Base-by-base conservation (phyloP, 2,113 vertebrate species). In the Etheostoma spectabile region DNA sequence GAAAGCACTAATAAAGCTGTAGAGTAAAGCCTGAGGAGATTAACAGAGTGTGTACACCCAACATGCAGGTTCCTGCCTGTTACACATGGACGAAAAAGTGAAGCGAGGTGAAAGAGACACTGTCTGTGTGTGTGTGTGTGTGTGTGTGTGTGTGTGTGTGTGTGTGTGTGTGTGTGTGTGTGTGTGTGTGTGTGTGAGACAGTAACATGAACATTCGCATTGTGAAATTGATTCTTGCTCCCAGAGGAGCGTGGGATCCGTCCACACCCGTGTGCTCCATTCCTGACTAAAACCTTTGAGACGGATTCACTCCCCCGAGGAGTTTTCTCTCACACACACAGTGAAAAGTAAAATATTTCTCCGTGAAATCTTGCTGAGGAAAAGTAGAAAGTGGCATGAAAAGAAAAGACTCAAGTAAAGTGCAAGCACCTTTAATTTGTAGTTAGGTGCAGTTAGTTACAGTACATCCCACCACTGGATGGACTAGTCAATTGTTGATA, bases 21-120 rank as follows among this genome's bases (percentile, higher is more conserved):
- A 69, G 70, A 82, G 70, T 76, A 82, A 85, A 85, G 80, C 83
- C 77, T 0, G 42, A 27, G 85, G 74, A 86, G 85, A 81, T 83
- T 80, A 89, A 38, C 35, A 1, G 24, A 67, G 63, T 6, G 11
- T 24, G 45, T 64, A 14, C 56, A 21, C 24, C 42, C 30, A 1
- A 16, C 68, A 2, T 75, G 77, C 85, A 71, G 30, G 83, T 71
- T 74, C 67, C 62, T 74, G 82, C 82, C 82, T 71, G 65, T 63
- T 24, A 15, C 2, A 10, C 12, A 13, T 18, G 30, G 46, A 62
- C 19, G 42, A 70, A 55, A 51, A 27, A 30, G 48, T 22, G 15
- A 11, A 45, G 42, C 11, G 38, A 71, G 30, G 59, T n/a, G 35
- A 30, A 7, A 52, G 42, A 48, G 6, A 48, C 21, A 8, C 18